Conservation (phyloP, 2,888 invertebrate species). For the Hesperia comma region DNA sequence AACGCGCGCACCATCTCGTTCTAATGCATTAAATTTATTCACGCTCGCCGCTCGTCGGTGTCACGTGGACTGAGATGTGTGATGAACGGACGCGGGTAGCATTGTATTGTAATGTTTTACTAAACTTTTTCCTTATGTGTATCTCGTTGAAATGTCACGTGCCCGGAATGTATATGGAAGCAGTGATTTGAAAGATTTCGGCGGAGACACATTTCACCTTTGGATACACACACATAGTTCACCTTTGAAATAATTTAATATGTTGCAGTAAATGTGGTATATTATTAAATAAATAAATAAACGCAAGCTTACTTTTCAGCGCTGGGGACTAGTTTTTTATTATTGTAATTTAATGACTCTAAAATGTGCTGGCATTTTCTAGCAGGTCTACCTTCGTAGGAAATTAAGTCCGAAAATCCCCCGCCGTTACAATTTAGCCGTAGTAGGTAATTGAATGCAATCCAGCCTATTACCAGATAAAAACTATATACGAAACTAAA, state of each 20-base stretch:
- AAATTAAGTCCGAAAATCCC: constrained; percentile 21
- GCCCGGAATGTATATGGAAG: no score
- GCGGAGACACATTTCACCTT: no score
- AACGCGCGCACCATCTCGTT: constrained; percentile 28
- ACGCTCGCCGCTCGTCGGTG: constrained; percentile 40
- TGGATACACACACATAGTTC: no score
- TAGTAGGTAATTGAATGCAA: constrained; percentile 32
- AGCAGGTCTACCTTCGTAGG: not conserved
- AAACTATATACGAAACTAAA: constrained; percentile 19
- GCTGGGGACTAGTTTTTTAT: not conserved
- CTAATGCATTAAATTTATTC: constrained; percentile 64
- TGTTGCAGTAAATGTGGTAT: no score
- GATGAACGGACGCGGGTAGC: not conserved
- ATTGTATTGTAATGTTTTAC: no score
- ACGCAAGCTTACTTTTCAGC: no score
- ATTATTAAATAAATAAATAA: no score
- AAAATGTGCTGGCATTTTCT: not conserved
- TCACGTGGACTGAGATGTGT: not conserved
- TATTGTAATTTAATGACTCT: not conserved
- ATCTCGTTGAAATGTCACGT: no score
- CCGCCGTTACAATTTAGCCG: constrained; percentile 22
- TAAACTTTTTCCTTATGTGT: no score
- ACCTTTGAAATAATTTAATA: no score
- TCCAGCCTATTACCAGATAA: constrained; percentile 31
- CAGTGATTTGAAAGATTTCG: no score